A percentile compares a stretch with the other conserved stretches of the same genome.
phyloP scores from a whole-genome alignment of 2,113 vertebrate genomes.

The Sterna hirundo region DNA sequence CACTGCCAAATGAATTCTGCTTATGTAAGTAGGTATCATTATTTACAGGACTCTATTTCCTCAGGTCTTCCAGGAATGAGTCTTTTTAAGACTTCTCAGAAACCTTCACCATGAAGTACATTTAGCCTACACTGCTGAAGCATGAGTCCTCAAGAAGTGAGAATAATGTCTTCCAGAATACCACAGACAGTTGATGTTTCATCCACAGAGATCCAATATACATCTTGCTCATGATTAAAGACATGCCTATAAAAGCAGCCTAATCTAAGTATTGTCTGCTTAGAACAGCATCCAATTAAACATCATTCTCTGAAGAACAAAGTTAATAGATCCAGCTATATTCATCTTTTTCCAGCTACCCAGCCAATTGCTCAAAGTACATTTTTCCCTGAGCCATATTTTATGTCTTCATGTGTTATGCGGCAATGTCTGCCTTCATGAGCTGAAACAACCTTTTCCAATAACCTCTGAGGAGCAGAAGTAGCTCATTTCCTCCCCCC shows the following conservation, averaged over 20 bases:
- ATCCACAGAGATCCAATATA: slow-evolving; percentile 45
- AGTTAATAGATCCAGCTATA: slow-evolving; percentile 45
- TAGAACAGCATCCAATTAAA: slow-evolving; percentile 62
- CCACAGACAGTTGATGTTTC: slow-evolving; percentile 35
- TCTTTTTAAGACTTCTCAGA: slow-evolving; percentile 62
- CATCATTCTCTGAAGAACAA: slow-evolving; percentile 39
- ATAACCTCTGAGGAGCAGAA: not conserved
- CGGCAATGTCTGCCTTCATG: slow-evolving; percentile 26
- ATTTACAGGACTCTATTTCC: slow-evolving; percentile 50
- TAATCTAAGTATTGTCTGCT: slow-evolving; percentile 53
- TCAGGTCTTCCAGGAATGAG: slow-evolving; percentile 53
- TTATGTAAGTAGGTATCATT: slow-evolving; percentile 36
- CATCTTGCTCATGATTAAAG: slow-evolving; percentile 57
- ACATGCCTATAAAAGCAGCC: slow-evolving; percentile 41
- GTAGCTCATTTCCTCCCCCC: not conserved
- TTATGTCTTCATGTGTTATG: slow-evolving; percentile 46
- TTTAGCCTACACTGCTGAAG: slow-evolving; percentile 1
- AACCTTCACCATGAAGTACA: slow-evolving; percentile 43
- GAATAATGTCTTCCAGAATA: slow-evolving; percentile 49
- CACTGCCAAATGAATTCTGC: slow-evolving; percentile 6
- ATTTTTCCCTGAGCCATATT: slow-evolving; percentile 49
- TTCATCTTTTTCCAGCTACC: slow-evolving; percentile 52
- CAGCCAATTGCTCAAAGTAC: slow-evolving; percentile 53
- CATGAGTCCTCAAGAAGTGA: slow-evolving; percentile 3
- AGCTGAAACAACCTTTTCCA: slow-evolving; percentile 47